Evolutionary conservation across 2,113 vertebrate genomes (phyloP).

Genomic region (Lepus americanus): DNA sequence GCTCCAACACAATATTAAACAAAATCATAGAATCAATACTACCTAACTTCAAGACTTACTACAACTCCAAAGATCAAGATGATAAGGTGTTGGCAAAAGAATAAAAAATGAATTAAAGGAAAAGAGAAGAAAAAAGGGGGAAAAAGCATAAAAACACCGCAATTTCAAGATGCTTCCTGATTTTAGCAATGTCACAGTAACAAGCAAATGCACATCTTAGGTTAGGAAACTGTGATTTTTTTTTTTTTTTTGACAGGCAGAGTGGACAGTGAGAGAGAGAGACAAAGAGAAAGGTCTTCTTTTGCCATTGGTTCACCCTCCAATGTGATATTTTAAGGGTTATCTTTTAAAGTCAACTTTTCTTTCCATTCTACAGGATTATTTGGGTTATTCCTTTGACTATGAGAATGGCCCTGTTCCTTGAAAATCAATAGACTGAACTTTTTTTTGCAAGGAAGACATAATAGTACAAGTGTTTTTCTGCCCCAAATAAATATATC

Average conservation of each 20-base stretch:
- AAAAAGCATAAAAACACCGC: neutral
- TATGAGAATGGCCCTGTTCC: neutral
- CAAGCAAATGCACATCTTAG: neutral
- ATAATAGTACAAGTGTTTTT: neutral
- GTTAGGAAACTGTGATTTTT: neutral
- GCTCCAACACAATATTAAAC: neutral
- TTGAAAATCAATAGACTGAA: conserved; percentile 39
- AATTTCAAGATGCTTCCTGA: conserved; percentile 13
- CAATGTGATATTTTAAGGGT: conserved; percentile 18
- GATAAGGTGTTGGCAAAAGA: neutral
- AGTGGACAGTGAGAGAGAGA: no score
- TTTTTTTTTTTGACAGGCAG: no score
- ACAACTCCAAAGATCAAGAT: neutral
- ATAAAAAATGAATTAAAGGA: neutral
- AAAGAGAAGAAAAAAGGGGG: neutral
- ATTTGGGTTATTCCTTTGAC: neutral
- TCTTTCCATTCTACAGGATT: conserved; percentile 29
- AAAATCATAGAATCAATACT: neutral
- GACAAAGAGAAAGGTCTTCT: no score
- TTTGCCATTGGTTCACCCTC: no score
- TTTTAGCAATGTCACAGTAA: conserved; percentile 24
- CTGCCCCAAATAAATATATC: conserved; percentile 10
- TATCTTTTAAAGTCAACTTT: conserved; percentile 43
- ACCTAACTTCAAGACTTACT: neutral
- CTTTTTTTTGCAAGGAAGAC: neutral